These are phyloP conservation scores for Rhinolophus ferrumequinum DNA, from an alignment of 2,113 vertebrate genomes.

Conservation along the genomic window DNA sequence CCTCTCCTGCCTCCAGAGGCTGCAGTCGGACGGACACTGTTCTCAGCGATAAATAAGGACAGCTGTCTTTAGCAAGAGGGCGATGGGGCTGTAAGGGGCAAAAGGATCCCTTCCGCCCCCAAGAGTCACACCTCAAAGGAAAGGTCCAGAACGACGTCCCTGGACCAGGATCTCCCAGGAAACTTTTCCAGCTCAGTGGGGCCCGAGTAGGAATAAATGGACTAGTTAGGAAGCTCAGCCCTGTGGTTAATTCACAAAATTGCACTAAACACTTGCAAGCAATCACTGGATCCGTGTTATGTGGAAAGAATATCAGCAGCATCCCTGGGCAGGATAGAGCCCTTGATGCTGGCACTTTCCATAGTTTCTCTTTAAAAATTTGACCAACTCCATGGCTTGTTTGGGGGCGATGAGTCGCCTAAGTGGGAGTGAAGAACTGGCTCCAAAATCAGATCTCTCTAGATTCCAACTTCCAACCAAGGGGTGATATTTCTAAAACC, in stretches of 20 bases:
- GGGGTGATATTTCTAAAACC: not conserved
- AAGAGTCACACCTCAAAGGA: not conserved
- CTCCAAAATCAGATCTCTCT: not conserved
- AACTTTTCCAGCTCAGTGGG: not conserved
- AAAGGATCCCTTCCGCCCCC: not conserved
- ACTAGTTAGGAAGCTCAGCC: not conserved
- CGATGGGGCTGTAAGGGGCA: not conserved
- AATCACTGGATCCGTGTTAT: not conserved
- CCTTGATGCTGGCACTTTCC: not conserved
- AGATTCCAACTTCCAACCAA: not conserved
- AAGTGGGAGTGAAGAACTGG: not conserved
- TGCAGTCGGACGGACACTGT: not conserved
- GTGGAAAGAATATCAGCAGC: not conserved
- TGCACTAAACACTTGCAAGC: not conserved
- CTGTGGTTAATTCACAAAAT: not conserved
- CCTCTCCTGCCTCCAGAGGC: not conserved
- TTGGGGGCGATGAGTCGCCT: not conserved
- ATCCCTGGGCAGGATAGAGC: not conserved
- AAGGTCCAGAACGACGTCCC: not conserved
- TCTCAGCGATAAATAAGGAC: not conserved
- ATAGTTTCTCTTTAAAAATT: not conserved
- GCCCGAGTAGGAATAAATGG: not conserved
- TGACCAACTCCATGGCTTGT: not conserved
- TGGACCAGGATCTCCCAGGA: not conserved
- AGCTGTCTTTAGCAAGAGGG: not conserved